phyloP scores from a whole-genome alignment of 1,140 invertebrate species.

The Melanaphis sacchari region DNA sequence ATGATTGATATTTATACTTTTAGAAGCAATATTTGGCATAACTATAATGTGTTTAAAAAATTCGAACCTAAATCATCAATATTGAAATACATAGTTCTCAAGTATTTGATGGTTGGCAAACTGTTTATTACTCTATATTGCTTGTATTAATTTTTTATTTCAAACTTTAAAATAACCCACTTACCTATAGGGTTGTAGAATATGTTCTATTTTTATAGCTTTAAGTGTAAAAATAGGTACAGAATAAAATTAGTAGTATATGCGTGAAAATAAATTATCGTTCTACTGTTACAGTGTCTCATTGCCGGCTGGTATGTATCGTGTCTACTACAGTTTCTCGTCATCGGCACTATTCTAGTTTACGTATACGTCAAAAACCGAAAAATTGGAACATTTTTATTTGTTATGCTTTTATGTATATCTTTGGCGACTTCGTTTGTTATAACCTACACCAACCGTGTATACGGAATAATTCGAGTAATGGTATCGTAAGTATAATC shows the following conservation, averaged over 20 bases:
- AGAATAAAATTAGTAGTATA: too few relatives aligned
- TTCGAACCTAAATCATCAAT: not conserved
- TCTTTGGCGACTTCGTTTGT: constrained; percentile 4
- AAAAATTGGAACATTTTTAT: constrained; percentile 20
- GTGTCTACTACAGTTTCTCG: constrained; percentile 85
- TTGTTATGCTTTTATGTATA: not conserved
- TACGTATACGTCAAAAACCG: constrained; percentile 66
- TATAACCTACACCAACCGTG: constrained; percentile 25
- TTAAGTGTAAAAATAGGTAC: too few relatives aligned
- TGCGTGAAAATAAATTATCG: not conserved
- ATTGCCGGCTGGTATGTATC: constrained; percentile 90
- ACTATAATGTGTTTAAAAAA: not conserved
- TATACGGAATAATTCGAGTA: constrained; percentile 52
- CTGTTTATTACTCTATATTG: not conserved
- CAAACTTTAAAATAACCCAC: too few relatives aligned
- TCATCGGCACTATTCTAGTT: constrained; percentile 78
- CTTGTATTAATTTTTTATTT: too few relatives aligned
- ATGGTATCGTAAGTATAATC: constrained; percentile 42
- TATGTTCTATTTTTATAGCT: too few relatives aligned
- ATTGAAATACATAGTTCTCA: not conserved
- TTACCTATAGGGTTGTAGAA: too few relatives aligned
- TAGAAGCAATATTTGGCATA: not conserved
- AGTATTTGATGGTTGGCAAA: not conserved
- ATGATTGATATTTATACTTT: not conserved
- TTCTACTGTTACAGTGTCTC: constrained; percentile 74